Base-by-base conservation (phyloP, 2,888 invertebrate species). In the Brachynemurus nebulosus region DNA sequence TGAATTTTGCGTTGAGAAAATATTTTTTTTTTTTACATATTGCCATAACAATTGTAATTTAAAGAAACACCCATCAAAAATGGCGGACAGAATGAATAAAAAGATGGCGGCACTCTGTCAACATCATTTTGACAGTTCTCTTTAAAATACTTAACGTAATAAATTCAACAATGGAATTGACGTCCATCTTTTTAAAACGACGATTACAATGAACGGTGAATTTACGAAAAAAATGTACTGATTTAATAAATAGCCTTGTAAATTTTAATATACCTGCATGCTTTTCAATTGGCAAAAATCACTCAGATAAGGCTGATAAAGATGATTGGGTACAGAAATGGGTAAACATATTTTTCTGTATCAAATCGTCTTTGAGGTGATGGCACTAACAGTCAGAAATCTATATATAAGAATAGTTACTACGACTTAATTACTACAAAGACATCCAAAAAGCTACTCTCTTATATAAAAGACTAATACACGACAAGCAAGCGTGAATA, bases 401-500 rank as follows among this genome's bases (percentile, higher is more conserved):
- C 34, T n/a, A n/a, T n/a, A n/a, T n/a, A n/a, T n/a, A n/a, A 12
- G 20, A 30, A 34, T 42, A 42, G 42, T 18, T 42, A 42, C 39
- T 39, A 19, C 23, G 30, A 30, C 30, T 19, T 44, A 44, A 19
- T 27, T 16, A 37, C 44, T 44, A 44, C 44, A 38, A 42, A 42
- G n/a, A 44, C 44, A 44, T 21, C 33, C 44, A 44, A 38, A 44
- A 38, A 38, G 37, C 38, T 30, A 35, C 17, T 27, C 19, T 17
- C 17, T 44, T 25, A 21, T 35, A 35, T 35, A 17, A 35, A 44
- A 44, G 37, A 38, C 30, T 35, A 44, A 44, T 53, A 57, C 56
- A 55, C 53, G 52, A 56, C 55, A 55, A 55, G 56, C 56, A 56
- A 57, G 57, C 55, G 52, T 48, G 54, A 55, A 64, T 18, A 37